These are phyloP conservation scores for Grallaria varia DNA, from an alignment of 2,113 vertebrate species.

Conservation along the genomic window DNA sequence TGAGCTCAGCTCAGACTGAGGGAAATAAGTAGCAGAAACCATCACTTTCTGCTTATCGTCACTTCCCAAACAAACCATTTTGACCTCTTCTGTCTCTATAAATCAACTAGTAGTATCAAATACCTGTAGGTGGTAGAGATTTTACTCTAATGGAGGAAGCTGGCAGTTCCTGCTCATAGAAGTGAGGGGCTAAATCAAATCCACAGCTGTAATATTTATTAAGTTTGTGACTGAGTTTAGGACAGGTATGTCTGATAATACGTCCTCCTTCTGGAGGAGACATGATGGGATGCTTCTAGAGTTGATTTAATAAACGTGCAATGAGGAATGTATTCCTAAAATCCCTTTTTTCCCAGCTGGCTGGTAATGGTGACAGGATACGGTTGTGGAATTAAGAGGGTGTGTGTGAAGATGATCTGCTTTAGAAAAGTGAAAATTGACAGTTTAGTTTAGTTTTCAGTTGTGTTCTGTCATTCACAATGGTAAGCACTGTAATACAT, in stretches of 20 bases:
- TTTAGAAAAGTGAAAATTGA: background rate
- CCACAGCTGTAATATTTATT: background rate
- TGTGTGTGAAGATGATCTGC: background rate
- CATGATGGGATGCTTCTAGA: fast-evolving
- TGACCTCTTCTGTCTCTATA: background rate
- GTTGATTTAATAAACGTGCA: background rate
- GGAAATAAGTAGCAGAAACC: background rate
- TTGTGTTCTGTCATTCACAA: background rate
- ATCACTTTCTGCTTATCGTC: background rate
- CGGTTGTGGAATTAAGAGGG: background rate
- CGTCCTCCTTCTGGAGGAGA: background rate
- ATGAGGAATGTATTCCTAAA: background rate
- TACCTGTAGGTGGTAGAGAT: background rate
- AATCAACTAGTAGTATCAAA: background rate
- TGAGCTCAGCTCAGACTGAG: background rate
- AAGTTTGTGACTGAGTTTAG: background rate
- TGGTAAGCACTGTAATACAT: background rate
- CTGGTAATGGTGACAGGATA: background rate
- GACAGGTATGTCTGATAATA: background rate
- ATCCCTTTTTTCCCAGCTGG: background rate
- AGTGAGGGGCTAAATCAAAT: background rate
- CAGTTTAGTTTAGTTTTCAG: background rate
- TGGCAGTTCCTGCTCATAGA: background rate
- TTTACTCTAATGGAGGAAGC: background rate
- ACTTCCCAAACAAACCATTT: background rate